Base-by-base conservation (phyloP, 1,140 invertebrate genomes). In the Drosophila tropicalis region DNA sequence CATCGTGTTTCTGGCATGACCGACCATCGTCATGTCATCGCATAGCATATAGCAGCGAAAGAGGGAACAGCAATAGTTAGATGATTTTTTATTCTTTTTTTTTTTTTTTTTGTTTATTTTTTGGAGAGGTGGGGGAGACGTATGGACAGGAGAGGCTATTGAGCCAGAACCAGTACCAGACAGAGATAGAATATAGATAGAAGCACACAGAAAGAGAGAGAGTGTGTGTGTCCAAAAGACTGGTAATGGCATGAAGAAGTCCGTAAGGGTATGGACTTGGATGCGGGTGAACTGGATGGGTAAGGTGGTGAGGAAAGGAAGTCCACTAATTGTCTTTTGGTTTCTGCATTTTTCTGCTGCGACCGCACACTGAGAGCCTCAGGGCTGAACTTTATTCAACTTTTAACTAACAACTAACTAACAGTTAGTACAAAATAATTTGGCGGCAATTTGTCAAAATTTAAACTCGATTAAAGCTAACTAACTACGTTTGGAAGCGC, bases 261-360 rank as follows among this genome's bases (percentile, higher is more conserved):
- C 29, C 5, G 29, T 5, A 29, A 29, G 29, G 29, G 29, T 29
- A 29, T 29, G 29, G 5, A 5, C 5, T 36, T 36, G 34, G 34
- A 12, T 36, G 34, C 5, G 7, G 34, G 34, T 9, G 10, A 10
- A 36, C 7, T 36, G 34, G 7, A 36, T 69, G 29, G 70, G 70
- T 70, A 71, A 75, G 34, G 34, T 86, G 79, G 68, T 87, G 82
- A 29, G 29, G 29, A 6, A 29, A 6, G 29, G 29, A 29, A 29
- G 5, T 76, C 82, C 87, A 87, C 56, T 86, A 86, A 86, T 86
- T 87, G 83, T 87, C 83, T 87, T 86, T 87, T 89, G 82, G 83
- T 86, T 82, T 86, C 83, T 86, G 78, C 82, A 76, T 76, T 86
- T 86, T 81, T 75, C 73, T 75, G 74, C 73, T 77, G 74, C 73